phyloP scores from a whole-genome alignment of 2,888 invertebrate species.

The Ceratothoa steindachneri region DNA sequence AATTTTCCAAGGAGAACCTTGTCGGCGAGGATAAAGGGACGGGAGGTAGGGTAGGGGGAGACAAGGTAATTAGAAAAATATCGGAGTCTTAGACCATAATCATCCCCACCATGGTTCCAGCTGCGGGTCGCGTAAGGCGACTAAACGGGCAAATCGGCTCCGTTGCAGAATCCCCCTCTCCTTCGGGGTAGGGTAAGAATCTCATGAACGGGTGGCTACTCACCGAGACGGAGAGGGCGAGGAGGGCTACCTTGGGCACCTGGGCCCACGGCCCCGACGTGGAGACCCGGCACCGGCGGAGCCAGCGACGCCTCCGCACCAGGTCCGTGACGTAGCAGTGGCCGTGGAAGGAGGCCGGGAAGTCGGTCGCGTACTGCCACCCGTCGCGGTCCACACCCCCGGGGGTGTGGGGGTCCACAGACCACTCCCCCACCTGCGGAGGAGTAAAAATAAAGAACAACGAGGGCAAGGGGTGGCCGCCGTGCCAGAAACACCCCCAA shows the following conservation, averaged over 20 bases:
- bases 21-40: no score
- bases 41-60: no score
- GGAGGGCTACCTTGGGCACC: slow-evolving; percentile 76
- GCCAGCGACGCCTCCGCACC: slow-evolving; percentile 78
- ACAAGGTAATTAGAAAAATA: no score
- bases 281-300: slow-evolving; percentile 72
- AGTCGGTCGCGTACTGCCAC: slow-evolving; percentile 93
- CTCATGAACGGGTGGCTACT: no score
- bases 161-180: no score
- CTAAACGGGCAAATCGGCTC: no score
- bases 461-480: neutral
- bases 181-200: no score
- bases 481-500: neutral
- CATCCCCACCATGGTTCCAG: no score
- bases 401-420: slow-evolving; percentile 81
- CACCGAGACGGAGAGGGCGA: slow-evolving; percentile 73
- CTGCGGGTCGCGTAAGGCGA: no score
- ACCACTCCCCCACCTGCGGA: slow-evolving; percentile 76
- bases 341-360: slow-evolving; percentile 79
- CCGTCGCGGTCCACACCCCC: slow-evolving; percentile 87
- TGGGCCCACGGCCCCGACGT: slow-evolving; percentile 85
- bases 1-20: no score
- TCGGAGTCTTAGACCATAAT: no score
- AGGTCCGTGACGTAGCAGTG: slow-evolving; percentile 76
- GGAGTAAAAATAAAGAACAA: neutral